A percentile compares a stretch with the other conserved stretches of the same genome.
Evolutionary conservation across 2,888 invertebrate species (phyloP).

Genomic region (Amblyjoppa fuscipennis): DNA sequence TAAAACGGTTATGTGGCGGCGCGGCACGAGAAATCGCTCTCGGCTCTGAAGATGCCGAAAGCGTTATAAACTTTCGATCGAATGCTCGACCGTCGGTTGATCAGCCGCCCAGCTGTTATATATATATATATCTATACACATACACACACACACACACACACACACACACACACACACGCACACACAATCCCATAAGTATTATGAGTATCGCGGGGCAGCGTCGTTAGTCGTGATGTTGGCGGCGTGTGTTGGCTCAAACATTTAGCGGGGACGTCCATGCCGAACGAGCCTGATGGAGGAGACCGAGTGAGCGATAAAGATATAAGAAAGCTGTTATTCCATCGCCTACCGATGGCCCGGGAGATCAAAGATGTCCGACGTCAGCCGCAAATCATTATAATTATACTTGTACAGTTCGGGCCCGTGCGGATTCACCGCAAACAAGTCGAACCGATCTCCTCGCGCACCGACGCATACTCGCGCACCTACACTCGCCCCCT

Average conservation of each 20-base stretch:
- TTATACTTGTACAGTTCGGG: slow-evolving; percentile 66
- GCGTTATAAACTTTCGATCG: slow-evolving; percentile 22
- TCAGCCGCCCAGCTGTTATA: not conserved
- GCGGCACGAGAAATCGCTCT: not conserved
- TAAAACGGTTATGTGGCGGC: slow-evolving; percentile 2
- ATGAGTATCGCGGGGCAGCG: slow-evolving; percentile 10
- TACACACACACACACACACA: too few species aligned
- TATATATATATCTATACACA: not conserved
- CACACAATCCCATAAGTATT: slow-evolving; percentile 10
- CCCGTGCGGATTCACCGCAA: slow-evolving; percentile 55
- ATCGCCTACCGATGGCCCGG: slow-evolving; percentile 65
- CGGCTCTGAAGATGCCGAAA: slow-evolving; percentile 21
- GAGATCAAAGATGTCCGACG: slow-evolving; percentile 69
- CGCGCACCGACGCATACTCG: slow-evolving; percentile 39
- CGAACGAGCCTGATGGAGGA: slow-evolving; percentile 44
- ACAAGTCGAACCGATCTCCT: slow-evolving; percentile 59
- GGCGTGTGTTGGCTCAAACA: slow-evolving; percentile 58
- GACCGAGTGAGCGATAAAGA: slow-evolving; percentile 31
- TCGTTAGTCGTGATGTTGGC: slow-evolving; percentile 60
- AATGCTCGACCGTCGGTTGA: not conserved
- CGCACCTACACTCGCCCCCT: too few species aligned
- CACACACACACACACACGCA: not conserved
- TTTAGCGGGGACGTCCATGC: slow-evolving; percentile 55
- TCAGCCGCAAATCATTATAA: slow-evolving; percentile 69
- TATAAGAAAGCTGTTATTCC: slow-evolving; percentile 54